Percentiles rank a stretch among this genome's conserved stretches.
Conservation (phyloP, 2,888 invertebrate genomes). For the Caenorhabditis japonica region DNA sequence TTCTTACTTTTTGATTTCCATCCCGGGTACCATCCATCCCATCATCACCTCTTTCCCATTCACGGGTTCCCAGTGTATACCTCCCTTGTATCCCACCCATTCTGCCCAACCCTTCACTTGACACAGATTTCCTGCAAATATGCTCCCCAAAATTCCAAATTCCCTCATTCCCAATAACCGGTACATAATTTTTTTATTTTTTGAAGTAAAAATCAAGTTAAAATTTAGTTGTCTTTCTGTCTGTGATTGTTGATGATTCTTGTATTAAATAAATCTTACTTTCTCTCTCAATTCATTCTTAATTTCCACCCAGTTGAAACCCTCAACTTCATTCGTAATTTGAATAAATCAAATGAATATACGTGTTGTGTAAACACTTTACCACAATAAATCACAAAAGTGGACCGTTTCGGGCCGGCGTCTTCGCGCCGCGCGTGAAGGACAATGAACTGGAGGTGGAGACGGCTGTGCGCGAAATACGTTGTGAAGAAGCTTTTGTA, state of each 20-base stretch:
- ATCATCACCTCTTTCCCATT: constrained; percentile 25
- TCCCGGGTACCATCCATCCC: constrained; percentile 22
- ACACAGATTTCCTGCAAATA: neutral
- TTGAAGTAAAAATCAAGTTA: too few species aligned
- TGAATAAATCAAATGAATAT: constrained; percentile 48
- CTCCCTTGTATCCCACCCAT: constrained; percentile 1
- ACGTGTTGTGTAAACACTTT: constrained; percentile 58
- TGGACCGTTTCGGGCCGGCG: constrained; percentile 48
- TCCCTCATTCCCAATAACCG: constrained; percentile 6
- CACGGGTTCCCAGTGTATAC: constrained; percentile 24
- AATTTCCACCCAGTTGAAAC: too few species aligned
- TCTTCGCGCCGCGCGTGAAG: constrained; percentile 14
- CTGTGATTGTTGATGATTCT: constrained; percentile 23
- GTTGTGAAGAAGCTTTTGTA: too few species aligned
- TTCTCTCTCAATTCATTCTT: constrained; percentile 8
- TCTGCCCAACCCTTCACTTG: constrained; percentile 10
- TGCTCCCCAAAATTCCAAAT: too few species aligned
- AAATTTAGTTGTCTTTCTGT: constrained; percentile 10
- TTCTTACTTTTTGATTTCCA: neutral
- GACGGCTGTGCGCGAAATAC: constrained; percentile 9
- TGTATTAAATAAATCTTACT: too few species aligned
- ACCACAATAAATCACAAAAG: constrained; percentile 58
- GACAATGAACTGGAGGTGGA: constrained; percentile 8
- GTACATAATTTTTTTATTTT: constrained; percentile 18
- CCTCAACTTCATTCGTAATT: constrained; percentile 18